Conservation (phyloP, 2,797 vertebrate species). For the Leuciscus waleckii region DNA sequence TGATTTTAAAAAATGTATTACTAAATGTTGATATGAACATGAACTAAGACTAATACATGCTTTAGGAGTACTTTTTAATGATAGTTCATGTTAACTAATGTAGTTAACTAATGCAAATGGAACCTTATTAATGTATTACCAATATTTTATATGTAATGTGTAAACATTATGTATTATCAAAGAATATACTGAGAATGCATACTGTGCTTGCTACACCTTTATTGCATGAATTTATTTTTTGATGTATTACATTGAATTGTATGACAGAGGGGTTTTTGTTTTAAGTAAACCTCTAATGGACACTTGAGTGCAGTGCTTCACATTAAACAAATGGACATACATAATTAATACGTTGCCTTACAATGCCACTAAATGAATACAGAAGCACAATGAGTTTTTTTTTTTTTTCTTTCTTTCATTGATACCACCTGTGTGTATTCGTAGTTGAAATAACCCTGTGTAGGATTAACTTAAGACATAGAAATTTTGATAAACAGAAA, state of each 20-base stretch:
- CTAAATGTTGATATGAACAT: not conserved
- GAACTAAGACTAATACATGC: not conserved
- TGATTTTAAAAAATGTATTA: not conserved
- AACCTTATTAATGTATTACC: not conserved
- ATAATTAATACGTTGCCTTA: slow-evolving; percentile 13
- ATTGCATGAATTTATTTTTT: not conserved
- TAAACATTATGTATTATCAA: not conserved
- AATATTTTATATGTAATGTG: not conserved
- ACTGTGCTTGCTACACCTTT: not conserved
- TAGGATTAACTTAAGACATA: not conserved
- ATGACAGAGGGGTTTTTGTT: not conserved
- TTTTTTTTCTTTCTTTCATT: not conserved
- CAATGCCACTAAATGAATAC: slow-evolving; percentile 19
- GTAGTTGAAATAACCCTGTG: not conserved
- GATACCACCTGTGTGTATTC: not conserved
- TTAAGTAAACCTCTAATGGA: slow-evolving; percentile 12
- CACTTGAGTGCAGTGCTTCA: slow-evolving; percentile 9
- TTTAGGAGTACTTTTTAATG: not conserved
- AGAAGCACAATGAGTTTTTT: not conserved
- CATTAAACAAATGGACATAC: slow-evolving; percentile 36
- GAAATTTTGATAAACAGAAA: not conserved
- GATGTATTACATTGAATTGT: not conserved
- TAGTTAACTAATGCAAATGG: not conserved
- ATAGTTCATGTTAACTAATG: not conserved
- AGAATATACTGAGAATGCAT: not conserved